Evolutionary conservation across 2,113 vertebrate genomes (phyloP).

Genomic region (Sceloporus tristichus): DNA sequence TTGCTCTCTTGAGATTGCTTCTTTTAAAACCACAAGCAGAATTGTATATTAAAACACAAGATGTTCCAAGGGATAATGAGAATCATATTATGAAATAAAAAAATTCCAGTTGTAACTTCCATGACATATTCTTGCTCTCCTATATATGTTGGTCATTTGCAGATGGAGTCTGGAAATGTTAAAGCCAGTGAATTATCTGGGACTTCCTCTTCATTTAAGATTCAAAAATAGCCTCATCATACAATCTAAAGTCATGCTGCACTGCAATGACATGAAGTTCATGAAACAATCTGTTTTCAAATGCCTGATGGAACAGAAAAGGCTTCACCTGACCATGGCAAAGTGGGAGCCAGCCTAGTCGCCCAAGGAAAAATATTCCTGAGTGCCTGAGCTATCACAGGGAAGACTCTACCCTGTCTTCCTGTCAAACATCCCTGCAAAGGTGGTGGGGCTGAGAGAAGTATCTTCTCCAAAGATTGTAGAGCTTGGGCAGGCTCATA

Average conservation of each 20-base stretch:
- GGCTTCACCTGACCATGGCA: too few species aligned
- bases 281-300: too few species aligned
- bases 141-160: conserved; percentile 11
- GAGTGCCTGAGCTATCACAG: too few species aligned
- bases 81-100: conserved; percentile 23
- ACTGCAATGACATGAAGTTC: not conserved
- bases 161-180: conserved; percentile 1
- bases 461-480: too few species aligned
- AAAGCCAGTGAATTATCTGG: not conserved
- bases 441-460: too few species aligned
- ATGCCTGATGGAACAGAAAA: too few species aligned
- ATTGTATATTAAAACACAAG: not conserved
- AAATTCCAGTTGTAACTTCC: not conserved
- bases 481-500: too few species aligned
- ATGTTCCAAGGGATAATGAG: conserved; percentile 21
- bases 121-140: not conserved
- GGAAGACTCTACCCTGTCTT: too few species aligned
- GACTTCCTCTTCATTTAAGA: conserved; percentile 7
- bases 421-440: too few species aligned
- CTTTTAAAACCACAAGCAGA: not conserved
- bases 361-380: too few species aligned
- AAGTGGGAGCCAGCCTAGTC: too few species aligned
- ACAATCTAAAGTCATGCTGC: not conserved
- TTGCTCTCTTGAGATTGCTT: not conserved
- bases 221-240: not conserved